These are phyloP conservation scores for Echiichthys vipera DNA, from an alignment of 2,797 vertebrate species.

Conservation along the genomic window DNA sequence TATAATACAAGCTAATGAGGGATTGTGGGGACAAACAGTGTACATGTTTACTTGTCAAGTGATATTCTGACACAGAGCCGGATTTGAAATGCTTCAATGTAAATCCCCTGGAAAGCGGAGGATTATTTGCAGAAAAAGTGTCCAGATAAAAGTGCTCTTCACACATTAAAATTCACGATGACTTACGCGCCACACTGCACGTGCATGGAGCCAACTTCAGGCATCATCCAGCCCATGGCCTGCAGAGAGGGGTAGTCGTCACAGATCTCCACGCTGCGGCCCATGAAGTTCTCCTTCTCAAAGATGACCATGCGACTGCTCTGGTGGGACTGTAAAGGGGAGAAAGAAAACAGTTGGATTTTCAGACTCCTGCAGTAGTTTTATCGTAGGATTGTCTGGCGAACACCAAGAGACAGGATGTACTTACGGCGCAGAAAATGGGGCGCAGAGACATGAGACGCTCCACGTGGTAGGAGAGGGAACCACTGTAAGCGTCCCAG, in stretches of 20 bases:
- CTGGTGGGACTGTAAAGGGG: slow-evolving; percentile 79
- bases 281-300: slow-evolving; percentile 88
- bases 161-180: background rate
- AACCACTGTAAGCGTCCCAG: slow-evolving; percentile 88
- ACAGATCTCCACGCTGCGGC: slow-evolving; percentile 83
- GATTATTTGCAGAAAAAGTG: background rate
- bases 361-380: background rate
- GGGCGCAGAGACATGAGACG: slow-evolving; percentile 86
- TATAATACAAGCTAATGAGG: background rate
- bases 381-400: rapidly evolving
- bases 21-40: background rate
- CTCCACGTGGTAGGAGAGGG: slow-evolving; percentile 85
- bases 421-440: slow-evolving; percentile 86
- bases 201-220: slow-evolving; percentile 88
- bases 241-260: slow-evolving; percentile 89
- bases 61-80: background rate
- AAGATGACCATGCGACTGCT: slow-evolving; percentile 84
- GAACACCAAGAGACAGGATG: background rate
- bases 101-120: background rate
- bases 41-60: background rate
- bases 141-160: background rate
- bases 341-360: background rate
- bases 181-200: slow-evolving; percentile 89
- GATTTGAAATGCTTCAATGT: background rate
- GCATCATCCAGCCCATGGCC: slow-evolving; percentile 87